Base-by-base conservation (phyloP, 2,797 vertebrate genomes). In the Helicolenus hilgendorfi region DNA sequence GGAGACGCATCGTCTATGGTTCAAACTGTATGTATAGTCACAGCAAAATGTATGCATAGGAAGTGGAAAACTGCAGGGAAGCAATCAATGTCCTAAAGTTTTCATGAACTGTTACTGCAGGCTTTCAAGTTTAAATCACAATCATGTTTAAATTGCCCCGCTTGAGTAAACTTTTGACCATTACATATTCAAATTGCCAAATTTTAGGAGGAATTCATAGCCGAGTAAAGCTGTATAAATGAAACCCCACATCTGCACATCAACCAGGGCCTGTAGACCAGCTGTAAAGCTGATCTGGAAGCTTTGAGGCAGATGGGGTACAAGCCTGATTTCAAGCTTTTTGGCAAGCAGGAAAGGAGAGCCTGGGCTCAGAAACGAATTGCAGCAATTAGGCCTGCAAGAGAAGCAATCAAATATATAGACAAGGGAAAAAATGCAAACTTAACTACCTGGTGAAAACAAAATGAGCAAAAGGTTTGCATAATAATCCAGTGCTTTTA, bases 291-390 rank as follows among this genome's bases (percentile, higher is more conserved):
- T 75, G 85, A 87, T 91, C 83, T 79, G 64, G 68, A 84, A 70
- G 84, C 82, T 59, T 22, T 69, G 81, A 91, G 74, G 78, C 92
- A 92, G 92, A 93, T 89, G 89, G 90, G 58, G 53, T 83, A 88
- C 36, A 83, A 69, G 84, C 38, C 73, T 76, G 65, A 83, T 80
- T 87, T 87, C 79, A 77, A 88, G 72, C 27, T 85, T 89, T 85
- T 88, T 91, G 90, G 89, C 90, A 88, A 69, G 77, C 35, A 59
- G 64, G 26, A 45, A 82, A 87, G n/a, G 24, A 69, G 26, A 81
- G 58, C 11, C 67, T 76, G 35, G 45, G 59, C 87, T 87, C 65
- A 81, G 75, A 72, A 84, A 91, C 45, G 38, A 84, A 88, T 83
- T 82, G 58, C 71, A 75, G 88, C 84, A 94, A 87, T 91, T 91